Percentiles rank a stretch among this genome's conserved stretches.
These are phyloP conservation scores for Pardalotus punctatus DNA, from an alignment of 2,113 vertebrate species.

Conservation along the genomic window DNA sequence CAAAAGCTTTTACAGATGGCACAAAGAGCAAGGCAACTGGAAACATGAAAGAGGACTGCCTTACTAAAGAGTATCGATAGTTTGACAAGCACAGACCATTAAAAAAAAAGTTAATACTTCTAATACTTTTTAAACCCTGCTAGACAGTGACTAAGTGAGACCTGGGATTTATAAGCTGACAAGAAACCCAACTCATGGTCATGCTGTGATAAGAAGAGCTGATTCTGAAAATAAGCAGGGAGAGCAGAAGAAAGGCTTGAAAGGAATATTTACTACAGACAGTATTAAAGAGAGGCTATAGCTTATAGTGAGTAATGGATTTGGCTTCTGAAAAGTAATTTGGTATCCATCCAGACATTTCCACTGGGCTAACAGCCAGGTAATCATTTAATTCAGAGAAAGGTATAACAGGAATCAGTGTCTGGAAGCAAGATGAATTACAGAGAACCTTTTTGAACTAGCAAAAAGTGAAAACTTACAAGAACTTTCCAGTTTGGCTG, in stretches of 20 bases:
- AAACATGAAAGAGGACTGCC: not conserved
- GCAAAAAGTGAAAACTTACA: not conserved
- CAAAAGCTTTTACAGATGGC: not conserved
- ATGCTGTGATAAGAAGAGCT: not conserved
- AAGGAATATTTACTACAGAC: not conserved
- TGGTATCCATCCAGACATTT: conserved; percentile 13
- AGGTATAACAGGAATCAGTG: not conserved
- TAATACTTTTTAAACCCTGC: not conserved
- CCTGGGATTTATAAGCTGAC: not conserved
- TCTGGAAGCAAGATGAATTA: not conserved
- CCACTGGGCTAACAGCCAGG: not conserved
- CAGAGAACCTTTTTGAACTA: not conserved
- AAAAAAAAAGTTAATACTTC: not conserved
- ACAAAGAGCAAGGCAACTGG: not conserved
- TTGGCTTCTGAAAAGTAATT: conserved; percentile 39
- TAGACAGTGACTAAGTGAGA: not conserved
- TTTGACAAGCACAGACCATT: not conserved
- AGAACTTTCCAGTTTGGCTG: not conserved
- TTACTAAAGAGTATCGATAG: not conserved
- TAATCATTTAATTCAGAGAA: conserved; percentile 3
- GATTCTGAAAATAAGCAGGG: not conserved
- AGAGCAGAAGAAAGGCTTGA: not conserved
- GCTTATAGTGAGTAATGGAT: not conserved
- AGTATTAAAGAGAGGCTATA: not conserved
- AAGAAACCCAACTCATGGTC: not conserved